Evolutionary conservation across 2,113 vertebrate species (phyloP).

Genomic region (Stigmatopora nigra): DNA sequence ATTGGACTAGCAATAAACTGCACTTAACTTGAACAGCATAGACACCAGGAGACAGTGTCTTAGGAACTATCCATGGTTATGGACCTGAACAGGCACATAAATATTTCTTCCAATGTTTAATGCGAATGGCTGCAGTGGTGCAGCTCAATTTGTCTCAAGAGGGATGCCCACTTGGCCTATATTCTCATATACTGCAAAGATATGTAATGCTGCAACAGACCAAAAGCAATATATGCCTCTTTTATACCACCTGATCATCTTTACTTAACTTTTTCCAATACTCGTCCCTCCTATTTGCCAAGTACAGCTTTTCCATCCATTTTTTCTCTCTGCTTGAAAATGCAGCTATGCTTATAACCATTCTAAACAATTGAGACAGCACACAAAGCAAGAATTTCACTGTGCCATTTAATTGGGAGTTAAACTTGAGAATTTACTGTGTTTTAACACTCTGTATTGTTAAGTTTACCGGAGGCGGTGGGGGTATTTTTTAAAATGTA

Average conservation of each 20-base stretch:
- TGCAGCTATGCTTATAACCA: neutral
- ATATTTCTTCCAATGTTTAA: conserved; percentile 45
- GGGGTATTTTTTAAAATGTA: too few relatives aligned
- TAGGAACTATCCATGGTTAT: conserved; percentile 1
- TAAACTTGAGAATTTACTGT: neutral
- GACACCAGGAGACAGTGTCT: neutral
- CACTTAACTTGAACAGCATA: neutral
- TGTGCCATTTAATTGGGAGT: too few relatives aligned
- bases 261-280: neutral
- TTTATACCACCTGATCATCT: neutral
- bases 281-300: neutral
- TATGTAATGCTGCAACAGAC: conserved; percentile 38
- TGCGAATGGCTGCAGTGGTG: conserved; percentile 51
- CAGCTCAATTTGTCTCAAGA: conserved; percentile 50
- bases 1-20: neutral
- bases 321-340: neutral
- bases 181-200: conserved; percentile 38
- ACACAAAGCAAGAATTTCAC: neutral
- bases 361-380: neutral
- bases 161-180: conserved; percentile 60
- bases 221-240: conserved; percentile 5
- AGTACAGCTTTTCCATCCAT: neutral
- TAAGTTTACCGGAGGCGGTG: too few relatives aligned
- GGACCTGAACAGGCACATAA: conserved; percentile 9
- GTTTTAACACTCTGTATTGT: neutral